A percentile compares a stretch with the other conserved stretches of the same genome.
These are phyloP conservation scores for Miichthys miiuy DNA, from an alignment of 2,797 vertebrate species.

Conservation along the genomic window DNA sequence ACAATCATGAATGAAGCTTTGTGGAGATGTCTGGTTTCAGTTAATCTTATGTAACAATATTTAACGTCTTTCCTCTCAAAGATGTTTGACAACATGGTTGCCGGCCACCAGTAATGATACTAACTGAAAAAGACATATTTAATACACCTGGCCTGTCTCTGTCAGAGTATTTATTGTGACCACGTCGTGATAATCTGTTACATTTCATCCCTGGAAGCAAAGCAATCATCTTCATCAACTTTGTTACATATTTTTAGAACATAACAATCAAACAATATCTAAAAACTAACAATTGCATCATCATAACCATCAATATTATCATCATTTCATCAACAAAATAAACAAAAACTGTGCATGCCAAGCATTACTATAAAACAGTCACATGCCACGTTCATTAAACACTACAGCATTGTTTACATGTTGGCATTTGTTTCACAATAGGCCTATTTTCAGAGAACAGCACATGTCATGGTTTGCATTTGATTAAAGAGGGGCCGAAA, in stretches of 20 bases:
- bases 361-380: neutral
- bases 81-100: conserved; percentile 20
- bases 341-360: conserved; percentile 11
- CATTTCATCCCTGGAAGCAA: neutral
- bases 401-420: conserved; percentile 66
- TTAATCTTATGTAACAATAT: conserved; percentile 12
- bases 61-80: conserved; percentile 8
- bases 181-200: neutral
- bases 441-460: conserved; percentile 66
- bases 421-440: conserved; percentile 62
- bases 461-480: conserved; percentile 83
- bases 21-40: conserved; percentile 27
- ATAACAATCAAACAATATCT: neutral
- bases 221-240: neutral
- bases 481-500: conserved; percentile 75
- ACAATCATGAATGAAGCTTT: conserved; percentile 40
- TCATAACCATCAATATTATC: neutral
- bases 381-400: conserved; percentile 53
- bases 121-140: neutral
- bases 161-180: neutral
- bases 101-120: neutral
- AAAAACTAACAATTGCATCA: neutral
- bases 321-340: conserved; percentile 1
- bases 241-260: neutral
- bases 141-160: neutral